Evolutionary conservation across 2,888 invertebrate genomes (phyloP), one percentile per base, ranked within the genome.

Genomic region (Pinctada fucata): DNA sequence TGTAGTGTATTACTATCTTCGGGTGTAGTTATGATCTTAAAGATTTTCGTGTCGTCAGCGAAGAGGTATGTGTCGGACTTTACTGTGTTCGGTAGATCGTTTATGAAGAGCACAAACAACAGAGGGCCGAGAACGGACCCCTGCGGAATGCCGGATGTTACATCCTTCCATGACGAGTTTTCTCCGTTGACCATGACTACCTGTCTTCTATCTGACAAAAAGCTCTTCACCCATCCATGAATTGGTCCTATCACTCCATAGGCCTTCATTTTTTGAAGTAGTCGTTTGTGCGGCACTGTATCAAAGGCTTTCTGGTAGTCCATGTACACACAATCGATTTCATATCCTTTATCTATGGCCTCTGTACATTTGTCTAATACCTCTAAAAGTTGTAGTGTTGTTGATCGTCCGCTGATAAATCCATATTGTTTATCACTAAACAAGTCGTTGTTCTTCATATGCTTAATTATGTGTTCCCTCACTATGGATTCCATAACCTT

Each of bases 251-350:
- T 67, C 47, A 77, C 51, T 3, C 78, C 69, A 50, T 74, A 74
- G 1, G 31, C 31, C 51, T 63, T 6, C 2, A 70, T 47, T n/a
- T 68, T 74, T 10, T 65, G 51, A 2, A 78, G 48, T 3, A 78
- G 68, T 6, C 78, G 49, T 6, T 31, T n/a, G 31, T 78, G 74
- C 3, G 74, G 51, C 2, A 74, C 73, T 16, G 31, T 66, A 16
- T 73, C 78, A 52, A 78, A 74, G 2, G 75, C 78, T 4, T 75
- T 75, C 8, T n/a, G 10, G 49, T 66, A 70, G n/a, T 77, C 63
- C n/a, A 63, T 48, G 63, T 77, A 77, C 2, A 77, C 58, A 3
- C 51, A 49, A 49, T 77, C 52, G 10, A 67, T 49, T 16, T 72
- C 48, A 48, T 45, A 48, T 63, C 65, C 68, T 8, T 68, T 31